Base-by-base conservation (phyloP, 2,113 vertebrate genomes). In the Mirza zaza region DNA sequence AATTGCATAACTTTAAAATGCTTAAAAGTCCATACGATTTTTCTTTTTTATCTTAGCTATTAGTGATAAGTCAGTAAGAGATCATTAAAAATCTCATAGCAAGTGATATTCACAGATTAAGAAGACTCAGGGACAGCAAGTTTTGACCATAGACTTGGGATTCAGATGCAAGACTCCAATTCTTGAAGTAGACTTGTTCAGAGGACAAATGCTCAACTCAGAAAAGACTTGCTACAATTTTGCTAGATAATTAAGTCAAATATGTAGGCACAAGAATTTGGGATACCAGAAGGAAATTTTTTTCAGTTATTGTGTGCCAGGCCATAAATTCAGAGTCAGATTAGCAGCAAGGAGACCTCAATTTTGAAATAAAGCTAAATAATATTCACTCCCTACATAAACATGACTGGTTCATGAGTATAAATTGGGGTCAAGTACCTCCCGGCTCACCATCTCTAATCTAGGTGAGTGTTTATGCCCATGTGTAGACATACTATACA, bases 311-410 rank as follows among this genome's bases (percentile, higher is more conserved):
- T 94, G 3, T 80, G 39, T 87, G 36, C 21, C 6, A 6, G 39
- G 80, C 29, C 45, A 48, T 71, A 63, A 86, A 57, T 9, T 87
- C 18, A 86, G 27, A 7, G 6, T 50, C 2, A 68, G 36, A 65
- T 27, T 52, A 82, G 3, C 10, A 83, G 3, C 73, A 82, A 75
- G 10, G 21, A 90, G 17, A 68, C 13, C 83, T 91, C 21, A 20
- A 6, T 73, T 97, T 97, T 96, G 14, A 93, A 85, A 71, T 2
- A 76, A 21, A 96, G 17, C 20, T 83, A 75, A 96, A 61, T n/a
- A 42, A 65, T 21, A 95, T 50, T n/a, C 6, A 61, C 27, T 71
- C 27, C 42, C 2, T 79, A 36, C 59, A 61, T 70, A 71, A 77
- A 63, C 27, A 83, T 75, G 81, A 87, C 17, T 75, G 3, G 10